These are phyloP conservation scores for Meles meles DNA, from an alignment of 2,113 vertebrate species.

Conservation along the genomic window DNA sequence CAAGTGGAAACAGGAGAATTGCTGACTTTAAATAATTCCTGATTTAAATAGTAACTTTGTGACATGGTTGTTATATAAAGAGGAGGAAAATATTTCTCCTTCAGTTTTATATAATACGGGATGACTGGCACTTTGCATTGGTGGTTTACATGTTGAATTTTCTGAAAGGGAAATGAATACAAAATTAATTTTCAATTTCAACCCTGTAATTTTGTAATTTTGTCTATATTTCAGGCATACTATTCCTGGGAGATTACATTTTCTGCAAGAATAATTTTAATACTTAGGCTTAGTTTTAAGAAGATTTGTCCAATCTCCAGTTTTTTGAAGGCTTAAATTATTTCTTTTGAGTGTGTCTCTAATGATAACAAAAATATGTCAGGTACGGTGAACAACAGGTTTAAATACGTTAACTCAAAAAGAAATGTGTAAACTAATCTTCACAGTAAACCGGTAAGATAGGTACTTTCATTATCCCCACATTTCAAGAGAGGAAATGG, in stretches of 20 bases:
- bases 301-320: background rate
- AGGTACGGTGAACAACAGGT: background rate
- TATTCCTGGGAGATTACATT: background rate
- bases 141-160: background rate
- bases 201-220: constrained; percentile 29
- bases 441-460: background rate
- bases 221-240: background rate
- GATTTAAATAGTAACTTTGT: constrained; percentile 23
- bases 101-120: background rate
- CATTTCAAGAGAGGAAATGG: constrained; percentile 2
- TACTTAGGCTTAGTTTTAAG: background rate
- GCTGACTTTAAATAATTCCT: background rate
- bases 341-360: background rate
- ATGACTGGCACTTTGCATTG: background rate
- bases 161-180: background rate
- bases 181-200: constrained; percentile 14
- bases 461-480: background rate
- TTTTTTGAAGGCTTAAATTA: background rate
- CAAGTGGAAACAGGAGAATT: background rate
- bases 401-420: background rate
- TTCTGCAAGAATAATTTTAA: constrained; percentile 15
- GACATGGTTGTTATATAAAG: background rate
- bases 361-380: background rate
- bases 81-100: background rate
- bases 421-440: background rate